phyloP scores from a whole-genome alignment of 53 echinoderm and acorn worm species.

The Holothuria scabra region DNA sequence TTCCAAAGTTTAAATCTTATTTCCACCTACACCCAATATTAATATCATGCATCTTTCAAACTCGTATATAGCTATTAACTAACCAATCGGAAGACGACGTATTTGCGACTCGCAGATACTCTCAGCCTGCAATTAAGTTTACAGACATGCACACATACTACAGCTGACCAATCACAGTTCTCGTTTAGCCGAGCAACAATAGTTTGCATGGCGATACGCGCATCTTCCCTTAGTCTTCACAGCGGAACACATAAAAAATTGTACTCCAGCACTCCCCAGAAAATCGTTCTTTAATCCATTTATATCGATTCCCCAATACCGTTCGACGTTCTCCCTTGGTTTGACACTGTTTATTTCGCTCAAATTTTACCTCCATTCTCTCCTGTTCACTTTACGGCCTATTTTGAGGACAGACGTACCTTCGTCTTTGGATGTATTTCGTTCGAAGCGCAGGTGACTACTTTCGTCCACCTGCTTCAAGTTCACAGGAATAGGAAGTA shows the following conservation, averaged over 20 bases:
- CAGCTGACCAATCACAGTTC: too few relatives aligned
- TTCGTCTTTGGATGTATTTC: conserved; percentile 36
- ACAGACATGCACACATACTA: too few relatives aligned
- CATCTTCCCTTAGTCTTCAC: conserved; percentile 9
- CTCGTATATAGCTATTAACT: too few relatives aligned
- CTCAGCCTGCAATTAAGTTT: too few relatives aligned
- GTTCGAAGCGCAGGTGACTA: conserved; percentile 31
- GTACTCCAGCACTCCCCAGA: conserved; percentile 29
- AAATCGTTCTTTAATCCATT: conserved; percentile 49
- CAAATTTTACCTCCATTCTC: conserved; percentile 14
- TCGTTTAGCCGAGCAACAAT: too few relatives aligned
- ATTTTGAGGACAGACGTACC: conserved; percentile 42
- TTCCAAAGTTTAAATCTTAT: conserved; percentile 12
- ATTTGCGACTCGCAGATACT: too few relatives aligned
- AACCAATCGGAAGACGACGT: too few relatives aligned
- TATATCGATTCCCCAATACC: conserved; percentile 35
- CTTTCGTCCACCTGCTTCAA: conserved; percentile 8
- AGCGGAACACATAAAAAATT: conserved; percentile 16
- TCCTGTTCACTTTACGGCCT: conserved; percentile 24
- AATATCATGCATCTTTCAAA: conserved; percentile 13
- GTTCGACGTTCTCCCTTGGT: conserved; percentile 15
- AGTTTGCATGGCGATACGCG: too few relatives aligned
- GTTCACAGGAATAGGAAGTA: conserved; percentile 37
- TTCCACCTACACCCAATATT: conserved; percentile 8
- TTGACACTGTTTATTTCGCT: conserved; percentile 40